Evolutionary conservation across 2,888 invertebrate genomes (phyloP).

Genomic region (Lumbricus terrestris): DNA sequence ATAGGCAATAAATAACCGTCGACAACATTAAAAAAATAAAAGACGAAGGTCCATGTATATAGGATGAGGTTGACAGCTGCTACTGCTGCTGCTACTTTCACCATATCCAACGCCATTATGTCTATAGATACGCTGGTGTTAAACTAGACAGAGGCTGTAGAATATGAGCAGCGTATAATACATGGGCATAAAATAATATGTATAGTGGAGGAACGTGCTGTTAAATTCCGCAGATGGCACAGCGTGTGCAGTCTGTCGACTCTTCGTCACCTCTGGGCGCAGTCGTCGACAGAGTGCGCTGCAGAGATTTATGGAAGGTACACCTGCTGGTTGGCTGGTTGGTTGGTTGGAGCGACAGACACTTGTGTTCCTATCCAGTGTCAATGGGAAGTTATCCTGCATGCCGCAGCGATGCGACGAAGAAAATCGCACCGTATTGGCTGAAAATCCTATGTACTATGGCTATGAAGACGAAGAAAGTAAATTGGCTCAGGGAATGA

Average conservation of each 20-base stretch:
- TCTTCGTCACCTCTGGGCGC: not conserved
- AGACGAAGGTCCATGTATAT: not conserved
- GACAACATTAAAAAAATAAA: not conserved
- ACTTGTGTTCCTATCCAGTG: not conserved
- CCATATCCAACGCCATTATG: not conserved
- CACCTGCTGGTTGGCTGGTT: not conserved
- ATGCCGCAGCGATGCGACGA: not conserved
- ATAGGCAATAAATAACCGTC: too few relatives aligned
- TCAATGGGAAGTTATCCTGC: not conserved
- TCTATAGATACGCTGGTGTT: not conserved
- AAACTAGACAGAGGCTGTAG: not conserved
- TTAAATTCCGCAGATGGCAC: not conserved
- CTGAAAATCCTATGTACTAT: not conserved
- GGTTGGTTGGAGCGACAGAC: not conserved
- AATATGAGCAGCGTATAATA: too few relatives aligned
- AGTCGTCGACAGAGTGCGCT: not conserved
- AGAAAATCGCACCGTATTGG: not conserved
- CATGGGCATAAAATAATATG: not conserved
- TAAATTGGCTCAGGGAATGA: not conserved
- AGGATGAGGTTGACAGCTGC: not conserved
- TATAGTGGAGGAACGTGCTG: not conserved
- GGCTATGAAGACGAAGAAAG: not conserved
- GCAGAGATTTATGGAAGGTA: not conserved
- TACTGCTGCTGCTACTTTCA: not conserved
- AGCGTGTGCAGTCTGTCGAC: not conserved